Conservation (phyloP, 2,888 invertebrate genomes). For the Venusia cambrica region DNA sequence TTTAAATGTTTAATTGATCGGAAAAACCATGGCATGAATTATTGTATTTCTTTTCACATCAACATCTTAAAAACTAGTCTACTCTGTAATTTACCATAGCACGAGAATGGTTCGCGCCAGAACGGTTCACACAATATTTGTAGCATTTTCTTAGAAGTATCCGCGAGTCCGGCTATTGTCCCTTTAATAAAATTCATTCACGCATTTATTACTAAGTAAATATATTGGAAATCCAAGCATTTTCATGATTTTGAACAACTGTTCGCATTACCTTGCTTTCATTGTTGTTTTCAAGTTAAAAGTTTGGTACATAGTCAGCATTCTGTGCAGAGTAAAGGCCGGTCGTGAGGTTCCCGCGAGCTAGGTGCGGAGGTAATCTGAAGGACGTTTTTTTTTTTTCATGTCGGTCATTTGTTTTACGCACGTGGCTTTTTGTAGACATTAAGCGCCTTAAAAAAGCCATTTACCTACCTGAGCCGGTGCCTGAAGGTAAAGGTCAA, state of each 20-base stretch:
- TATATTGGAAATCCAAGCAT: slow-evolving; percentile 53
- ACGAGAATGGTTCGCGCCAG: too few species aligned
- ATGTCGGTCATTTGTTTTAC: slow-evolving; percentile 58
- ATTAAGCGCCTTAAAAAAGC: slow-evolving; percentile 60
- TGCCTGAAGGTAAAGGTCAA: not conserved
- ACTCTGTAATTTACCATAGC: too few species aligned
- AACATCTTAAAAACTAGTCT: too few species aligned
- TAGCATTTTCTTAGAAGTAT: too few species aligned
- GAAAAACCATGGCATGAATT: too few species aligned
- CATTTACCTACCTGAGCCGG: slow-evolving; percentile 42
- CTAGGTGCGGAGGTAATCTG: slow-evolving; percentile 35
- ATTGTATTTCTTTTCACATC: too few species aligned
- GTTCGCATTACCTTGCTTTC: slow-evolving; percentile 12
- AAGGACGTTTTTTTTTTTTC: slow-evolving; percentile 55
- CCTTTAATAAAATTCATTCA: slow-evolving; percentile 47
- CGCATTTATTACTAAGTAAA: slow-evolving; percentile 49
- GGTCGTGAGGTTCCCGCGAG: slow-evolving; percentile 4
- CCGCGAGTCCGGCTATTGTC: slow-evolving; percentile 19
- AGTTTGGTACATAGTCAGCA: slow-evolving; percentile 2
- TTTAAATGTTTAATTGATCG: too few species aligned
- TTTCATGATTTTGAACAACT: slow-evolving; percentile 30
- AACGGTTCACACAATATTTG: too few species aligned
- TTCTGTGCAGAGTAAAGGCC: slow-evolving; percentile 8
- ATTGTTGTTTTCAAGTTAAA: not conserved
- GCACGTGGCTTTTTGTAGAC: slow-evolving; percentile 62